Evolutionary conservation across 2,113 vertebrate genomes (phyloP), one percentile per base, ranked within the genome.

Genomic region (Spizaetus ornatus): DNA sequence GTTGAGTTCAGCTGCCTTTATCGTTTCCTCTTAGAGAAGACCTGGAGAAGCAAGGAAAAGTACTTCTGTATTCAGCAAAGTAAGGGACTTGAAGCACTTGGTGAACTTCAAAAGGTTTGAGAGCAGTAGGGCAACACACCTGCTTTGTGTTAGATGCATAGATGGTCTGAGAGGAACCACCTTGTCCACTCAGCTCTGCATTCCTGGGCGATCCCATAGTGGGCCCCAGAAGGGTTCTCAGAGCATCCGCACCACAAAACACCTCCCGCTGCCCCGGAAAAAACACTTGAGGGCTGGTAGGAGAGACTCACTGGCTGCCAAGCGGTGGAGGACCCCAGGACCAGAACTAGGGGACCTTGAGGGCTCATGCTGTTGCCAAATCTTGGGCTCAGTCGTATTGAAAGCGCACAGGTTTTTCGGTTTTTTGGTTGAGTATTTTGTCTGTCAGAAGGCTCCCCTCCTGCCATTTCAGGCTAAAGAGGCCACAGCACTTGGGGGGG

Each of bases 341-440:
- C 4, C 23, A 5, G n/a, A 73, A 29, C 7, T 52, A 13, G 5
- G 14, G 16, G 13, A 21, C 20, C 45, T 32, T 0, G 1, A 50
- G 52, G 15, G 10, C 32, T 82, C 0, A 0, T 0, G 2, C 34
- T 4, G 5, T 14, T 47, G 45, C 11, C 16, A 15, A 3, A 58
- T 15, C 38, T 77, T 4, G 0, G 18, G 7, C 11, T 73, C 11
- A 0, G 16, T 6, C 0, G 0, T 38, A 74, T 22, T 10, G 13
- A 79, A 20, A 4, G 2, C 3, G 6, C 4, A 0, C 31, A 6
- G 32, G 5, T 34, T 88, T 62, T 66, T 26, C 13, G 8, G 10
- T 2, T 0, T 27, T 89, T 82, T 38, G 8, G 3, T 22, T 73
- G 8, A 4, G 4, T 17, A 34, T 12, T 83, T 78, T 36, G 14